These are phyloP conservation scores for Acanthochromis polyacanthus DNA, from an alignment of 2,113 vertebrate species.

Conservation along the genomic window DNA sequence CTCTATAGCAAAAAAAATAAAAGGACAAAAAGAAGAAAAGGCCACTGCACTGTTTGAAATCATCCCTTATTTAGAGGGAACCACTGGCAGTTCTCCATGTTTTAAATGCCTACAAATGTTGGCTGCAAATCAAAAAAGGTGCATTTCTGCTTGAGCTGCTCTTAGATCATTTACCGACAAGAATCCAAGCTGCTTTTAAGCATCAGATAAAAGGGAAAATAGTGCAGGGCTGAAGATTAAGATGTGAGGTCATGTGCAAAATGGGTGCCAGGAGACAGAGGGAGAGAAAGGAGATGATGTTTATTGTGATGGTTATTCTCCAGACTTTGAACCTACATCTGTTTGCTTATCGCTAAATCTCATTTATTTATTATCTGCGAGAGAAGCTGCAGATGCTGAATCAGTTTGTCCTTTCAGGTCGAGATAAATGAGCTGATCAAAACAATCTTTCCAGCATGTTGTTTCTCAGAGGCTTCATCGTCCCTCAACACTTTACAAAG, in stretches of 20 bases:
- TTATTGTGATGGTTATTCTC: background rate
- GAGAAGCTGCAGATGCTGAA: conserved; percentile 22
- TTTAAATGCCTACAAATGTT: conserved; percentile 59
- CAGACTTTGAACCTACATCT: conserved; percentile 16
- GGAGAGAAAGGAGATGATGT: background rate
- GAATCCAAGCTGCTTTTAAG: conserved; percentile 28
- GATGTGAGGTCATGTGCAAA: conserved; percentile 22
- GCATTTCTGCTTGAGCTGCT: conserved; percentile 15
- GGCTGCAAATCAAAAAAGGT: conserved; percentile 33
- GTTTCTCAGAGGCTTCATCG: background rate
- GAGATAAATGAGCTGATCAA: conserved; percentile 20
- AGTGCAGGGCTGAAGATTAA: background rate
- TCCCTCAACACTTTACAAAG: background rate
- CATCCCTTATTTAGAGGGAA: background rate
- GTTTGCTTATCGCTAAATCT: conserved; percentile 12
- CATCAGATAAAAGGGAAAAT: conserved; percentile 35
- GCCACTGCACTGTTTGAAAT: background rate
- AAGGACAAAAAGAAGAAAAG: background rate
- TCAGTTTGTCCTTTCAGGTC: conserved; percentile 10
- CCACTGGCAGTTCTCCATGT: conserved; percentile 26
- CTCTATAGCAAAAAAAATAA: background rate
- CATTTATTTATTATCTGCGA: conserved; percentile 16
- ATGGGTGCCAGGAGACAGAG: background rate
- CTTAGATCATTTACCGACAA: conserved; percentile 21
- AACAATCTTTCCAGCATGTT: background rate